Evolutionary conservation across 2,797 vertebrate species (phyloP).

Genomic region (Cyclopterus lumpus): DNA sequence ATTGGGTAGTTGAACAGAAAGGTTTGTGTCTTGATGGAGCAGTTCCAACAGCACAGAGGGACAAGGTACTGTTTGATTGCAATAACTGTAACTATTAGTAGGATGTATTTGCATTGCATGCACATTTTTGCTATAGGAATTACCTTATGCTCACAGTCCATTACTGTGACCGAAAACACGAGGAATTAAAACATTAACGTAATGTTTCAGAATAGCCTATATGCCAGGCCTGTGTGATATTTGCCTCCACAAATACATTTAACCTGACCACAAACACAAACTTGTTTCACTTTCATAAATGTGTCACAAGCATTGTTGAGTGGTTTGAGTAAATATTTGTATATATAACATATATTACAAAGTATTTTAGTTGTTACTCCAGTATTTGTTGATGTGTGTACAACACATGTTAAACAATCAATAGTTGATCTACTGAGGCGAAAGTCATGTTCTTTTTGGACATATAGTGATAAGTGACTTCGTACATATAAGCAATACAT

Average conservation of each 20-base stretch:
- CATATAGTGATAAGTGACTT: no score
- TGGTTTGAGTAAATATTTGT: background rate
- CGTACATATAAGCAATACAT: no score
- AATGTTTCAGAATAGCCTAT: background rate
- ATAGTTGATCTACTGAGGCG: background rate
- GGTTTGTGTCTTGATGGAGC: slow-evolving; percentile 14
- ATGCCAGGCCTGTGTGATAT: background rate
- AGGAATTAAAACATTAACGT: slow-evolving; percentile 9
- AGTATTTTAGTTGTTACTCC: background rate
- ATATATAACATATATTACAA: background rate
- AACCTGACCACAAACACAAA: background rate
- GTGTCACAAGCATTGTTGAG: background rate
- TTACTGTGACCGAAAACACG: background rate
- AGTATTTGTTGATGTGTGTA: background rate
- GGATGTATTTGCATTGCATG: slow-evolving; percentile 7
- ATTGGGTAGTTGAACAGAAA: slow-evolving; percentile 3
- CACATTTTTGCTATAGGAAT: background rate
- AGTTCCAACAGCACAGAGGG: slow-evolving; percentile 13
- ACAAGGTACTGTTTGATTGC: background rate
- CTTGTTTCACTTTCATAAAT: background rate
- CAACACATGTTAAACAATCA: background rate
- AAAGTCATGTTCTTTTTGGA: background rate
- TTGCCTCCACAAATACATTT: background rate
- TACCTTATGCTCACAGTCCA: background rate
- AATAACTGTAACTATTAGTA: background rate